These are phyloP conservation scores for Cetoscarus ocellatus DNA, from an alignment of 2,797 vertebrate genomes.

Conservation along the genomic window DNA sequence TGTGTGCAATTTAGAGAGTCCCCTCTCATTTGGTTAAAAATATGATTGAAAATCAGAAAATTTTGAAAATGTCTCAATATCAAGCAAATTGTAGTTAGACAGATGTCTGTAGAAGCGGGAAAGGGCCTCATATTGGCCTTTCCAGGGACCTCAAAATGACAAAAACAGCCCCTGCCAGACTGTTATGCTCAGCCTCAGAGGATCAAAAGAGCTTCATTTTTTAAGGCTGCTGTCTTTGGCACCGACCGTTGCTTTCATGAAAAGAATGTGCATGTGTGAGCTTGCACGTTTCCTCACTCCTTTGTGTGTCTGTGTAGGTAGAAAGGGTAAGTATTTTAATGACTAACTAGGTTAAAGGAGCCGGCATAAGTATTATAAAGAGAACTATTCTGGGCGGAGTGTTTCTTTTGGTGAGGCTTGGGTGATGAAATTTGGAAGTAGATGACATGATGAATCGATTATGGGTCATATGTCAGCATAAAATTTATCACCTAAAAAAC, in stretches of 20 bases:
- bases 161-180: no score
- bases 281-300: neutral
- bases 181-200: neutral
- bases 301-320: neutral
- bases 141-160: no score
- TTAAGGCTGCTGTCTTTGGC: slow-evolving; percentile 16
- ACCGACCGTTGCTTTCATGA: slow-evolving; percentile 3
- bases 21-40: no score
- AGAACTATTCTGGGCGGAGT: slow-evolving; percentile 43
- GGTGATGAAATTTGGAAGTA: neutral
- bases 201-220: slow-evolving; percentile 17
- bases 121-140: no score
- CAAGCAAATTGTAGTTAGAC: no score
- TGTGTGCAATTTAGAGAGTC: no score
- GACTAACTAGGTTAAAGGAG: slow-evolving; percentile 18
- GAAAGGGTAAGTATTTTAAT: neutral
- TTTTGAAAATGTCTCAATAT: no score
- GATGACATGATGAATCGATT: neutral
- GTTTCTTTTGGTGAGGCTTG: neutral
- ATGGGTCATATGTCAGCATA: neutral
- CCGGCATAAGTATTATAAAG: neutral
- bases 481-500: neutral
- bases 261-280: neutral
- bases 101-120: no score
- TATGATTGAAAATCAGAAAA: no score